Evolutionary conservation across 2,797 vertebrate species (phyloP), one percentile per base, ranked within the genome.

Genomic region (Nyctibius grandis): DNA sequence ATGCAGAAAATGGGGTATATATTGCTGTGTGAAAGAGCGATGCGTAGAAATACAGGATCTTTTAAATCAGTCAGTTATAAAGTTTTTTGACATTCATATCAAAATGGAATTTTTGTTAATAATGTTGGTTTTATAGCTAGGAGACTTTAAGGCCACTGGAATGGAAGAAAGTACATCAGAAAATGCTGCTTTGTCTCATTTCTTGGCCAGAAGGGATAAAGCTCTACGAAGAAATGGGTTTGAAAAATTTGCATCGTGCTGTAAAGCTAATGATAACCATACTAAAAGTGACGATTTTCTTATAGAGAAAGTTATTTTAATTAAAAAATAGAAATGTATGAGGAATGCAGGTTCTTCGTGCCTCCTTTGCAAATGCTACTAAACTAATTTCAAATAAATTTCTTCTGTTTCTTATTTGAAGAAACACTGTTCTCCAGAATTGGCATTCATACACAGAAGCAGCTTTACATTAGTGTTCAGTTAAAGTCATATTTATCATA

Each of bases 401-500:
- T n/a, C n/a, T n/a, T n/a, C n/a, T n/a, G n/a, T n/a, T n/a, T n/a
- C n/a, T n/a, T n/a, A n/a, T n/a, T n/a, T n/a, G n/a, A n/a, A 11
- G 85, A 94, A 94, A 78, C 70, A 57, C n/a, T n/a, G 7, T 89
- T 91, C 57, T 96, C 60, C 70, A 68, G 67, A 95, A 53, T 42
- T 83, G 38, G 15, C 83, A 69, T 95, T 94, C 74, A 67, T 83
- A 81, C 61, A 85, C 90, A 68, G 75, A 94, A 95, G 88, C 57
- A 91, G 13, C 50, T 97, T 95, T 94, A 22, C 44, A 57, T 95
- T 89, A 86, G 33, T 70, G 92, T 97, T 95, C 73, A 88, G 31
- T 96, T 97, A 86, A 95, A 97, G 80, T 87, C 0, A 7, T 93
- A 47, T 81, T 96, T 96, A 63, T 87, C 47, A 42, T 92, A 85